Conservation (phyloP, 1,140 invertebrate genomes). For the Medauroidea extradentata region DNA sequence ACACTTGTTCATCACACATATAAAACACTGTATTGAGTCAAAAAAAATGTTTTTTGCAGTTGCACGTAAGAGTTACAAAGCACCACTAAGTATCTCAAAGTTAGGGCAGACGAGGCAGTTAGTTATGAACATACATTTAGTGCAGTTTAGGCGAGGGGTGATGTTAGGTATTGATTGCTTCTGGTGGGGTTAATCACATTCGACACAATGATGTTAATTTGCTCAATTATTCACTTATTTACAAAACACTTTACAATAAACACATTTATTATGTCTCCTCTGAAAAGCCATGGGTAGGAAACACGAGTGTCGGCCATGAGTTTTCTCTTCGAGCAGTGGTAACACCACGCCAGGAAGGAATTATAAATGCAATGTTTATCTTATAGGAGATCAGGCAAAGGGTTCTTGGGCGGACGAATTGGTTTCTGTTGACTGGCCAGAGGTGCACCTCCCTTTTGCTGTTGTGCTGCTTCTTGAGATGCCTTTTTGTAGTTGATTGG, state of each 20-base stretch:
- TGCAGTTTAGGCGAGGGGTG: not conserved
- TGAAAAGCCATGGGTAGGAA: not conserved
- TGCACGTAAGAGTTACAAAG: not conserved
- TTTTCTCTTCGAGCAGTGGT: not conserved
- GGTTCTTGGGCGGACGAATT: conserved; percentile 3
- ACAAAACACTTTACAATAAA: not conserved
- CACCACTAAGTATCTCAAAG: conserved; percentile 1
- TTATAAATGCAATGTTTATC: conserved; percentile 7
- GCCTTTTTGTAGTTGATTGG: conserved; percentile 88
- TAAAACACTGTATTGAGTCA: conserved; percentile 6
- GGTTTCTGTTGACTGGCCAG: not conserved
- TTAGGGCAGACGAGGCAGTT: not conserved
- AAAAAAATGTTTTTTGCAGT: not conserved
- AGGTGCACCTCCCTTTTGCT: conserved; percentile 2
- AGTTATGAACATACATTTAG: not conserved
- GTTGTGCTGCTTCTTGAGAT: conserved; percentile 51
- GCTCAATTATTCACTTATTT: not conserved
- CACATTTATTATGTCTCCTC: not conserved
- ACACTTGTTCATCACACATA: conserved; percentile 7
- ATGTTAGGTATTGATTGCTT: conserved; percentile 5
- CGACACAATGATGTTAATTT: conserved; percentile 1
- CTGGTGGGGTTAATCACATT: not conserved
- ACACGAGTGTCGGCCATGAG: not conserved
- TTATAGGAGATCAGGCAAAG: conserved; percentile 3
- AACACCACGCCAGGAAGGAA: not conserved